Percentiles rank a stretch among this genome's conserved stretches.
Conservation (phyloP, 2,888 invertebrate genomes). For the Lamellibrachia columna region DNA sequence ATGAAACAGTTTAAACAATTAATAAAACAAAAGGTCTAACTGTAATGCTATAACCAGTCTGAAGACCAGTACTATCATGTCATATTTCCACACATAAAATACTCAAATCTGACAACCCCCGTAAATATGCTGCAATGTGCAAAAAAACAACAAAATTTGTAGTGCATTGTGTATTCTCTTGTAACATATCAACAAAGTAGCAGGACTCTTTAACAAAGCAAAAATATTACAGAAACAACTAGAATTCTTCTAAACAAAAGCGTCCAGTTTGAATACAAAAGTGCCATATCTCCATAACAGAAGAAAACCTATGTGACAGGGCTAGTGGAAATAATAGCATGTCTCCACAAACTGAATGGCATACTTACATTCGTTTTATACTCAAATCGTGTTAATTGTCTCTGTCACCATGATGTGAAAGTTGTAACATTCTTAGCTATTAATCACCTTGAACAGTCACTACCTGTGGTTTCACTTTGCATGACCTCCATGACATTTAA, state of each 20-base stretch:
- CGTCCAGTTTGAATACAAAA: background rate
- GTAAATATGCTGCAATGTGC: background rate
- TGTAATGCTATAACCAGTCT: no score
- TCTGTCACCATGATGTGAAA: background rate
- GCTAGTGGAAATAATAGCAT: background rate
- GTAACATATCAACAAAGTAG: background rate
- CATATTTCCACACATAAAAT: background rate
- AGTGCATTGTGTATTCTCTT: background rate
- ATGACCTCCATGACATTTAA: background rate
- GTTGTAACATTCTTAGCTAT: background rate
- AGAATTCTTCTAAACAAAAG: background rate
- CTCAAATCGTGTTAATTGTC: background rate
- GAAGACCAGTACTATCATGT: background rate
- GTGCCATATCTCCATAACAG: background rate
- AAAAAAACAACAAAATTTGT: background rate
- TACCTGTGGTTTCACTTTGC: background rate
- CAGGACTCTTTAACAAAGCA: background rate
- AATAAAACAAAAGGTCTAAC: no score
- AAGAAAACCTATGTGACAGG: background rate
- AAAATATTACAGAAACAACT: constrained; percentile 12
- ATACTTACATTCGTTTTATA: background rate
- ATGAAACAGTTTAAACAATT: no score
- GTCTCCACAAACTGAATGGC: background rate
- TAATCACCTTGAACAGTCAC: background rate
- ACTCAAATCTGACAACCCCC: background rate